Percentiles rank a stretch among this genome's conserved stretches.
Conservation (phyloP, 2,797 vertebrate genomes). For the Carduelis carduelis region DNA sequence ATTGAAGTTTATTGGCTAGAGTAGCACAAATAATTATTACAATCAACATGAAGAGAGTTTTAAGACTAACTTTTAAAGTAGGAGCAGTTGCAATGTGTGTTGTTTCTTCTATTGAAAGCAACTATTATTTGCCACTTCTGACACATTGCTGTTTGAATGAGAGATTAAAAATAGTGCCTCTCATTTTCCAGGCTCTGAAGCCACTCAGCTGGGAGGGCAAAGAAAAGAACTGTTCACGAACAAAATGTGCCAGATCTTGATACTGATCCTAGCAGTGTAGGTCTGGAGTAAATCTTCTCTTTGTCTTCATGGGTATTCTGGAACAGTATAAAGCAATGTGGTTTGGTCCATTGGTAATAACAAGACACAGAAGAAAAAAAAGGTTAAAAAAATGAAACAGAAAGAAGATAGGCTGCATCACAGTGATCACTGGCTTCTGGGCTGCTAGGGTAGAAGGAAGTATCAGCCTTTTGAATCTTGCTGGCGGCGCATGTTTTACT, state of each 20-base stretch:
- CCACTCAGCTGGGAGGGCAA: not conserved
- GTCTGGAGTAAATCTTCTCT: not conserved
- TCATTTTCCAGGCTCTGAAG: constrained; percentile 15
- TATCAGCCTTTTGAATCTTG: not conserved
- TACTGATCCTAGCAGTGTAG: not conserved
- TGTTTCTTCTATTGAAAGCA: constrained; percentile 14
- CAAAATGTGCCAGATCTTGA: not conserved
- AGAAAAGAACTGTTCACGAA: not conserved
- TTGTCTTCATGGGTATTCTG: not conserved
- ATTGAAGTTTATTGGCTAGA: not conserved
- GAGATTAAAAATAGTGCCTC: constrained; percentile 6
- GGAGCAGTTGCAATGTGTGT: not conserved
- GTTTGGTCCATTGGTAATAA: not conserved
- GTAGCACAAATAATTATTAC: not conserved
- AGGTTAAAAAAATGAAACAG: not conserved
- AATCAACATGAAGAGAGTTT: constrained; percentile 14
- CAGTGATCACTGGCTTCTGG: not conserved
- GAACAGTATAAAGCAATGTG: not conserved
- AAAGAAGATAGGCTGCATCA: not conserved
- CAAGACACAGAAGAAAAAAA: not conserved
- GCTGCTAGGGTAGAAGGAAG: not conserved
- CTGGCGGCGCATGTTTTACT: rapidly evolving
- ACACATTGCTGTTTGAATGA: not conserved
- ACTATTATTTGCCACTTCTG: constrained; percentile 18
- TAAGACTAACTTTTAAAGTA: not conserved